phyloP scores from a whole-genome alignment of 2,113 vertebrate genomes.

The Eolophus roseicapilla region DNA sequence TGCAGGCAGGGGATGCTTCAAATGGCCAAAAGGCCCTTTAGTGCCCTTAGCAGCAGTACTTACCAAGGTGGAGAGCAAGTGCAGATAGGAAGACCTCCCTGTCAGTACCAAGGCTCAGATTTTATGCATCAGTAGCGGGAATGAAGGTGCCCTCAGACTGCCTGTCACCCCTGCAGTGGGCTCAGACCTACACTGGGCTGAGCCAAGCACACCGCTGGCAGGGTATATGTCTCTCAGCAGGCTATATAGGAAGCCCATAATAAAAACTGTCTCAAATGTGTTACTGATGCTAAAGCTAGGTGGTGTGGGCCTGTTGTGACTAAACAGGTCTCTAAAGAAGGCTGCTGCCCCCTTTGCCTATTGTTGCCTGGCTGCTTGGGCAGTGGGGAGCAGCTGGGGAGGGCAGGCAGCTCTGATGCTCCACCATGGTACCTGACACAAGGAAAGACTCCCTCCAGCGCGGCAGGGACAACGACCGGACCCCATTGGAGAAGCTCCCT shows the following conservation, averaged over 20 bases:
- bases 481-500: slow-evolving; percentile 85
- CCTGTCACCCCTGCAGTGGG: neutral
- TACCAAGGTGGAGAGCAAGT: neutral
- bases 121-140: neutral
- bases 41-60: neutral
- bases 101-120: rapidly evolving
- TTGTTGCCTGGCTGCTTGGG: rapidly evolving
- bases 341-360: rapidly evolving
- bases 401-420: rapidly evolving
- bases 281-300: neutral
- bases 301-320: neutral
- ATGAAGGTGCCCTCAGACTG: neutral
- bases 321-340: neutral
- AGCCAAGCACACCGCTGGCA: rapidly evolving
- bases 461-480: slow-evolving; percentile 87
- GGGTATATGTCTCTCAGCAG: rapidly evolving
- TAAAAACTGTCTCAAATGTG: neutral
- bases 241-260: neutral
- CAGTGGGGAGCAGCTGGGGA: neutral
- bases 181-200: neutral
- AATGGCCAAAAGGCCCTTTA: neutral
- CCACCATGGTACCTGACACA: slow-evolving; percentile 80
- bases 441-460: slow-evolving; percentile 96
- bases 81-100: neutral
- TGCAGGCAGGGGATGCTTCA: neutral